Base-by-base conservation (phyloP, 2,113 vertebrate species). In the Phylloscopus trochiloides region DNA sequence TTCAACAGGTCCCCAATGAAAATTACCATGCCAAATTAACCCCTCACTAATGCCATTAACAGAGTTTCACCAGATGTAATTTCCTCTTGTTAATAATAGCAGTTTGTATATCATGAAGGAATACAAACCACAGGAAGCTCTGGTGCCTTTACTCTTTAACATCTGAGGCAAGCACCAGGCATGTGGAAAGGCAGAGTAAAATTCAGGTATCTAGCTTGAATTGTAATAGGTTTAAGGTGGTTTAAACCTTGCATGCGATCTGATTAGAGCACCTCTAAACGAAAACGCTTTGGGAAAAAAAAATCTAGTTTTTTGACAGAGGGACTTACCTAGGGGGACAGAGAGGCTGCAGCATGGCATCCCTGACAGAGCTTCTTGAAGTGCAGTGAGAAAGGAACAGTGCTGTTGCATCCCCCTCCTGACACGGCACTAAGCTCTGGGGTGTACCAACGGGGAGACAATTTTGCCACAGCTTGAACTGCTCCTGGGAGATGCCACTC, bases 361-460 rank as follows among this genome's bases (percentile, higher is more conserved):
- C 26, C 19, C 45, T 70, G 79, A 58, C 42, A 76, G 38, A 66
- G 31, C n/a, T 59, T 57, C 4, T 3, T 57, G 52, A 87, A 67
- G 55, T 0, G 4, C 51, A n/a, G 3, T 0, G 17, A 55, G 61
- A 59, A 93, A 55, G 24, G 17, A 70, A 12, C 0, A 2, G 19
- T 4, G 38, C 11, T 67, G 17, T 22, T 31, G 19, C 43, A 48
- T 12, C 12, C 3, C 14, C 6, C 4, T 59, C 28, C 15, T 58
- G 32, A 21, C 1, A 1, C 0, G 5, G 7, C 54, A 29, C 36
- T 28, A 11, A 58, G 28, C 28, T 87, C 63, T 40, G 57, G n/a
- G 74, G 59, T 0, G 0, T 25, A 17, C 0, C 0, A 52, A 7
- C 0, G 0, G 24, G 29, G 24, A 74, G 7, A 26, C 0, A 2